Evolutionary conservation across 2,797 vertebrate species (phyloP).

Genomic region (Poeciliopsis paucimaculata): DNA sequence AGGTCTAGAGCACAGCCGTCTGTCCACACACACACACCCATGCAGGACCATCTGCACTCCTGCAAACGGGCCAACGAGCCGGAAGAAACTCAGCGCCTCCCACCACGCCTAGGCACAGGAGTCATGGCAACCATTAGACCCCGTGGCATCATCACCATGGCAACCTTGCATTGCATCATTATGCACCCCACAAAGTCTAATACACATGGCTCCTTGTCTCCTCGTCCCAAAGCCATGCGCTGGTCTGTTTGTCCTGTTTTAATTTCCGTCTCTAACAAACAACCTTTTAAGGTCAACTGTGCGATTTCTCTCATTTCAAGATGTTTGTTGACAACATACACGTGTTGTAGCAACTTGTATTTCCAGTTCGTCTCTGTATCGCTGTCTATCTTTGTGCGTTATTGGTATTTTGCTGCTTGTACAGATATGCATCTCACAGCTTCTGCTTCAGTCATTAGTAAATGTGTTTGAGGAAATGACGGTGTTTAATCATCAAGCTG

Average conservation of each 20-base stretch:
- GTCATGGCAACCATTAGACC: constrained; percentile 71
- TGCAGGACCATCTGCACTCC: constrained; percentile 72
- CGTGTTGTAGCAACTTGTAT: neutral
- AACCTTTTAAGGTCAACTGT: constrained; percentile 19
- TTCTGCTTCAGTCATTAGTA: constrained; percentile 56
- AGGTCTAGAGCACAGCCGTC: constrained; percentile 59
- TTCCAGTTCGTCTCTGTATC: neutral
- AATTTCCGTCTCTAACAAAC: constrained; percentile 27
- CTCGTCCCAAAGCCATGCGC: constrained; percentile 19
- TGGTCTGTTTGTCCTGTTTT: constrained; percentile 25
- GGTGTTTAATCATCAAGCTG: constrained; percentile 59
- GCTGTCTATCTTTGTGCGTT: constrained; percentile 20
- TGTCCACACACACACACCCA: constrained; percentile 34
- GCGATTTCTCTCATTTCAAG: constrained; percentile 20
- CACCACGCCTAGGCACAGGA: constrained; percentile 55
- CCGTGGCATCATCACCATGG: constrained; percentile 66
- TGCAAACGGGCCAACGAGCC: constrained; percentile 65
- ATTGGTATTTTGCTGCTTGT: constrained; percentile 29
- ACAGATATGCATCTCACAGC: constrained; percentile 34
- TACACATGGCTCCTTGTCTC: constrained; percentile 36
- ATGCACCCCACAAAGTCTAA: constrained; percentile 46
- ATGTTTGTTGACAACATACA: constrained; percentile 6
- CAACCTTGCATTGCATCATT: constrained; percentile 62
- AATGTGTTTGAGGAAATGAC: constrained; percentile 66
- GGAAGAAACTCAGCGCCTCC: constrained; percentile 61